A percentile compares a stretch with the other conserved stretches of the same genome.
Evolutionary conservation across 1,140 invertebrate species (phyloP).

Genomic region (Calycopis cecrops): DNA sequence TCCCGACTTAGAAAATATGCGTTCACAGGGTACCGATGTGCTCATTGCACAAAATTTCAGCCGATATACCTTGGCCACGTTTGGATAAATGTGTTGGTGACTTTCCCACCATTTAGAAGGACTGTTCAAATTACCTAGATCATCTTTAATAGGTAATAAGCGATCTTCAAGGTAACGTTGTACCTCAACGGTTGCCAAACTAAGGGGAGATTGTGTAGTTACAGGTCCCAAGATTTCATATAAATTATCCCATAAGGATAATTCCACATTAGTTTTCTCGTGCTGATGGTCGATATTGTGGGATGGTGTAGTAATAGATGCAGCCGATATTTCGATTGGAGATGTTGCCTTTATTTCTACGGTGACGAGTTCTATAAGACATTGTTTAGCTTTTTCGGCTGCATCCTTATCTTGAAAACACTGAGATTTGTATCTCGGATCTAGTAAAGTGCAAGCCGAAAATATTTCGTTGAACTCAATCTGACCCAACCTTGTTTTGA

Average conservation of each 20-base stretch:
- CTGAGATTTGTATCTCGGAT: conserved; percentile 7
- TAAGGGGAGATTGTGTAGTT: conserved; percentile 11
- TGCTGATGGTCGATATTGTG: conserved; percentile 3
- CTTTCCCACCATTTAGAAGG: conserved; percentile 31
- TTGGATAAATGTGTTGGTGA: conserved; percentile 27
- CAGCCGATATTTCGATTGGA: too few species aligned
- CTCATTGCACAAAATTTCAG: conserved; percentile 27
- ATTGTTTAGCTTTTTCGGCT: not conserved
- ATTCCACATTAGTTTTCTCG: conserved; percentile 11
- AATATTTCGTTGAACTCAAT: conserved; percentile 11
- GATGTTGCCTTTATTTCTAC: conserved; percentile 4
- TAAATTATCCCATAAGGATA: conserved; percentile 19
- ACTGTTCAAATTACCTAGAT: conserved; percentile 19
- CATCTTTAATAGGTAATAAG: conserved; percentile 19
- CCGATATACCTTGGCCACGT: conserved; percentile 27
- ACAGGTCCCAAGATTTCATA: conserved; percentile 1
- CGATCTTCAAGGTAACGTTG: conserved; percentile 25
- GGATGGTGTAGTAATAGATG: too few species aligned
- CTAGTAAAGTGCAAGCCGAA: conserved; percentile 4
- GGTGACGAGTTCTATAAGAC: conserved; percentile 3
- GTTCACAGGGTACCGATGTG: conserved; percentile 40
- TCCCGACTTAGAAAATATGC: conserved; percentile 11
- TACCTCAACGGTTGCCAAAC: conserved; percentile 25
- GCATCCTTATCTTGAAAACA: conserved; percentile 9
- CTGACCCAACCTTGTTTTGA: conserved; percentile 16